Evolutionary conservation across 2,113 vertebrate genomes (phyloP), one percentile per base, ranked within the genome.

Genomic region (Triplophysa siluroides): DNA sequence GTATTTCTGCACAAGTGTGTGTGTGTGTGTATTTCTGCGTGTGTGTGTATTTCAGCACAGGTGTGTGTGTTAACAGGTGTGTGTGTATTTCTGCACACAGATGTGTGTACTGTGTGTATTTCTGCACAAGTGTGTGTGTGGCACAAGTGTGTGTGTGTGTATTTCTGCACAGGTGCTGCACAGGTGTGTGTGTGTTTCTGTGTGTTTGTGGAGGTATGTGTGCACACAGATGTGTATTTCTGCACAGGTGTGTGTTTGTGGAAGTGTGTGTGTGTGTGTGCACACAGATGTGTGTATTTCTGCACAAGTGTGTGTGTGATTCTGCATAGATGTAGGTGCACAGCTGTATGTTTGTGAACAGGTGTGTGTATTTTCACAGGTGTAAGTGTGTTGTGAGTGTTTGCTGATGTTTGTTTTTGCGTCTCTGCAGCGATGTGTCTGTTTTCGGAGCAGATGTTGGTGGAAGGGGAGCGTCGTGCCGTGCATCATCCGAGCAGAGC

Each of bases 401-500:
- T 18, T 85, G 62, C 68, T 23, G 67, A 50, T 72, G 50, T 77
- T 54, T 64, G 73, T 78, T 62, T 81, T 66, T 67, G n/a, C 83
- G 41, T 78, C 62, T 87, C 56, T 76, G 84, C 90, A 99, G 98
- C 93, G 13, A 93, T 95, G 82, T 99, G 98, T 81, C 62, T 95
- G 65, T 98, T 98, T 88, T 93, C 94, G 87, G 95, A 95, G 80
- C 93, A 93, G 88, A 94, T 92, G 79, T 92, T 97, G 88, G 95
- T 96, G 90, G 96, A 98, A 84, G 95, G 95, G 83, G 94, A 96
- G 88, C 93, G 92, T 88, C 94, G 90, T 87, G 94, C 96, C 0
- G 92, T 97, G 74, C 95, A 94, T 80, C 96, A 96, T 79, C 92
- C 93, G 68, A 93, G 95, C 84, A 95, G 95, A 86, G 93, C 93